A percentile compares a stretch with the other conserved stretches of the same genome.
These are phyloP conservation scores for Synchiropus splendidus DNA, from an alignment of 2,113 vertebrate genomes.

Conservation along the genomic window DNA sequence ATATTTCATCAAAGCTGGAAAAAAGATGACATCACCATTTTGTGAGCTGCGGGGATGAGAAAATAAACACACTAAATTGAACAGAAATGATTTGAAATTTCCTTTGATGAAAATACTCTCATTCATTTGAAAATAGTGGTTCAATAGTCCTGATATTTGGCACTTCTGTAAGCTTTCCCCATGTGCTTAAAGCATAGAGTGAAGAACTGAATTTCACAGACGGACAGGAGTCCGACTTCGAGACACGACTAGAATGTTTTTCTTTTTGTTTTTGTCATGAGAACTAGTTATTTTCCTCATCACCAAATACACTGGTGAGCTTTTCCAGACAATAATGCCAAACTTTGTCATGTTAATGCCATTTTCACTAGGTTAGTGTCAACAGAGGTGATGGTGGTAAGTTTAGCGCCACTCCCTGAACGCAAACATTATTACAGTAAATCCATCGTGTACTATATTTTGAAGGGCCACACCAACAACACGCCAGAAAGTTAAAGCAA, in stretches of 20 bases:
- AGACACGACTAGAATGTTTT: neutral
- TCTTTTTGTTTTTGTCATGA: too few relatives aligned
- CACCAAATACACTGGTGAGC: constrained; percentile 13
- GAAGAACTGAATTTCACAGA: neutral
- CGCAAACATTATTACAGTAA: too few relatives aligned
- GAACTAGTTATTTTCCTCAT: neutral
- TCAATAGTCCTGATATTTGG: constrained; percentile 27
- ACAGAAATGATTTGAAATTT: neutral
- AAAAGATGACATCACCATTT: constrained; percentile 3
- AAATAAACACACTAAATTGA: constrained; percentile 8
- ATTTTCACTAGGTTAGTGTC: too few relatives aligned
- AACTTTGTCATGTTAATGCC: neutral
- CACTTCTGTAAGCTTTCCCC: constrained; percentile 23
- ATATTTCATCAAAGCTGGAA: neutral
- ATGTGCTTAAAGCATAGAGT: constrained; percentile 6
- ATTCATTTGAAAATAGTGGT: neutral
- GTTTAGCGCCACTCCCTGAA: too few relatives aligned
- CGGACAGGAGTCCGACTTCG: neutral
- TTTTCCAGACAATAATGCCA: neutral
- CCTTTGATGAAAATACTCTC: too few relatives aligned
- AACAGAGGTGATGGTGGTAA: too few relatives aligned
- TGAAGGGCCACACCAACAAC: too few relatives aligned
- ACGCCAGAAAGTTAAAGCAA: too few relatives aligned
- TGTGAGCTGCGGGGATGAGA: constrained; percentile 5
- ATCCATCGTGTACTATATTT: too few relatives aligned